phyloP scores from a whole-genome alignment of 2,888 invertebrate genomes.

The Molorchus minor region DNA sequence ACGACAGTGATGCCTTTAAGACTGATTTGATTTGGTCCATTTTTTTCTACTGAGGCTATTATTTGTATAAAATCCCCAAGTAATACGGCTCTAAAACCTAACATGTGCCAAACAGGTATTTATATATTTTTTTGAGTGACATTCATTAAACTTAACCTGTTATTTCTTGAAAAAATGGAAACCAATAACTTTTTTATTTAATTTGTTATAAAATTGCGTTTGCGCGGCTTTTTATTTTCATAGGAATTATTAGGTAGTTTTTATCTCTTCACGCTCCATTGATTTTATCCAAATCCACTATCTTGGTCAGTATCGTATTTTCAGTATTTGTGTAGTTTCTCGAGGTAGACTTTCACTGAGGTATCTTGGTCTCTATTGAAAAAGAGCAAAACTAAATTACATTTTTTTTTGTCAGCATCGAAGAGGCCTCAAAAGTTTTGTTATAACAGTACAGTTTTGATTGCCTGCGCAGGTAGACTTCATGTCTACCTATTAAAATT shows the following conservation, averaged over 20 bases:
- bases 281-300: constrained; percentile 9
- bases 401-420: background rate
- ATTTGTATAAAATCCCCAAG: constrained; percentile 14
- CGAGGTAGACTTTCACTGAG: constrained; percentile 18
- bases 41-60: constrained; percentile 11
- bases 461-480: background rate
- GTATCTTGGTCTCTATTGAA: background rate
- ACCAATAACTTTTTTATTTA: constrained; percentile 23
- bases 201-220: constrained; percentile 19
- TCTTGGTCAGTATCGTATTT: constrained; percentile 3
- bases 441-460: background rate
- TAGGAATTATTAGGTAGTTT: constrained; percentile 17
- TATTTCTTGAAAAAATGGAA: constrained; percentile 25
- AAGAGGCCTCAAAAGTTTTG: background rate
- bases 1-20: background rate
- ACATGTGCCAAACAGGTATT: constrained; percentile 1
- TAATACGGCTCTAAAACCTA: background rate
- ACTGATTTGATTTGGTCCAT: constrained; percentile 10
- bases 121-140: background rate
- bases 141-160: constrained; percentile 1
- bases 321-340: constrained; percentile 11
- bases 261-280: constrained; percentile 5
- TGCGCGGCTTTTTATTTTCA: constrained; percentile 17
- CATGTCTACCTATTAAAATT: background rate
- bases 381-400: background rate